Evolutionary conservation across 2,113 vertebrate genomes (phyloP).

Genomic region (Tragelaphus buxtoni): DNA sequence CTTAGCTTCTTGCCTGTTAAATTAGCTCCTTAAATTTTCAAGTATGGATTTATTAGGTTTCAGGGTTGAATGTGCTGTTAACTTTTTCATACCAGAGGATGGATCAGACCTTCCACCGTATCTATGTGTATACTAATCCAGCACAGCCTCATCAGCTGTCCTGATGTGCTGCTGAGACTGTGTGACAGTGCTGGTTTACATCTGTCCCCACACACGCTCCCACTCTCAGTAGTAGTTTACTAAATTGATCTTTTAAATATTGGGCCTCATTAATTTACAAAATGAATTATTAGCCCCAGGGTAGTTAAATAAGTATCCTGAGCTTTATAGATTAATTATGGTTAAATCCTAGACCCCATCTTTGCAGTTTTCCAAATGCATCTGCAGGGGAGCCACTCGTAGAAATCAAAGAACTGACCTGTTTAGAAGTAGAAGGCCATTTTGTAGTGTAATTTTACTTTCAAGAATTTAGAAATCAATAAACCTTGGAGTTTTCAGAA

Average conservation of each 20-base stretch:
- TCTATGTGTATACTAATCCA: not conserved
- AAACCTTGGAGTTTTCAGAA: not conserved
- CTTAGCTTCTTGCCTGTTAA: not conserved
- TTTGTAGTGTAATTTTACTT: not conserved
- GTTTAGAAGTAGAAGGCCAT: not conserved
- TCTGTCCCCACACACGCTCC: not conserved
- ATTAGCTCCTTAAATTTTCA: not conserved
- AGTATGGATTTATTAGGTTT: not conserved
- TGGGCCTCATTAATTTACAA: not conserved
- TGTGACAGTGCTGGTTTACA: too few species aligned
- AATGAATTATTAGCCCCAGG: not conserved
- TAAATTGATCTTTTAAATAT: not conserved
- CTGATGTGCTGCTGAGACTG: not conserved
- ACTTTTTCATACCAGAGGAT: not conserved
- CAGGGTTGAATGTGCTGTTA: not conserved
- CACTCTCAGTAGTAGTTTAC: not conserved
- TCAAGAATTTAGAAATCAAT: not conserved
- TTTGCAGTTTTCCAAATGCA: not conserved
- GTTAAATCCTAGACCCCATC: not conserved
- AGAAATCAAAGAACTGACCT: not conserved
- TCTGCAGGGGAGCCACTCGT: not conserved
- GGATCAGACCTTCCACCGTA: not conserved
- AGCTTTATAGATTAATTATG: not conserved
- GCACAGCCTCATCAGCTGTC: not conserved
- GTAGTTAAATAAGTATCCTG: not conserved